These are phyloP conservation scores for Ascidia mentula DNA, from an alignment of 23 tunicate species.

Conservation along the genomic window DNA sequence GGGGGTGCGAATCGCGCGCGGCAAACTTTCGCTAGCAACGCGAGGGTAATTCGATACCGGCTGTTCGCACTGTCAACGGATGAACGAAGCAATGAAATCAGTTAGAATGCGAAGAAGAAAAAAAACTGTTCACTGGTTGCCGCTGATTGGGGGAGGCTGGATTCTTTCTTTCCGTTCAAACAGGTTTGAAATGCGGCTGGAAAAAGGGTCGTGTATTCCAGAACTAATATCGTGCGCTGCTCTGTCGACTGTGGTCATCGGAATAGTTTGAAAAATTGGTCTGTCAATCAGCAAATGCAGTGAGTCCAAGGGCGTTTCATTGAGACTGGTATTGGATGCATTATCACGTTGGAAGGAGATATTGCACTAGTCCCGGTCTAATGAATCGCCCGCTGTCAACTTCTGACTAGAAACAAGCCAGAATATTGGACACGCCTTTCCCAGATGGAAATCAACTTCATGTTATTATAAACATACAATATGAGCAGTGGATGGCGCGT, in stretches of 20 bases:
- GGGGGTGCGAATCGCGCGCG: neutral
- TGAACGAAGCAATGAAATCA: neutral
- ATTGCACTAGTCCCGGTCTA: slow-evolving; percentile 38
- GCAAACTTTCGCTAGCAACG: neutral
- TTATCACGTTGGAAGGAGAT: neutral
- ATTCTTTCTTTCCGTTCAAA: neutral
- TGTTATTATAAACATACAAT: too few relatives aligned
- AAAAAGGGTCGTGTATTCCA: neutral
- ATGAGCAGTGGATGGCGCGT: too few relatives aligned
- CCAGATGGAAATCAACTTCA: too few relatives aligned
- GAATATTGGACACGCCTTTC: too few relatives aligned
- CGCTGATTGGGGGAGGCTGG: neutral
- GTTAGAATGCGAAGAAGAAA: neutral
- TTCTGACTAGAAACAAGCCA: too few relatives aligned
- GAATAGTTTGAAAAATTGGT: too few relatives aligned
- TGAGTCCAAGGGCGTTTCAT: neutral
- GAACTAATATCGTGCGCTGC: neutral
- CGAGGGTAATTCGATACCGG: neutral
- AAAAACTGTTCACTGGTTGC: neutral
- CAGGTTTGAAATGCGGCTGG: neutral
- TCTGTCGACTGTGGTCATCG: neutral
- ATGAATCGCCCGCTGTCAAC: too few relatives aligned
- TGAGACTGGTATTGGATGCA: neutral
- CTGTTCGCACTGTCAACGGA: neutral
- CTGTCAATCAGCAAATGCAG: too few relatives aligned